Evolutionary conservation across 2,797 vertebrate genomes (phyloP), one percentile per base, ranked within the genome.

Genomic region (Carcharodon carcharias): DNA sequence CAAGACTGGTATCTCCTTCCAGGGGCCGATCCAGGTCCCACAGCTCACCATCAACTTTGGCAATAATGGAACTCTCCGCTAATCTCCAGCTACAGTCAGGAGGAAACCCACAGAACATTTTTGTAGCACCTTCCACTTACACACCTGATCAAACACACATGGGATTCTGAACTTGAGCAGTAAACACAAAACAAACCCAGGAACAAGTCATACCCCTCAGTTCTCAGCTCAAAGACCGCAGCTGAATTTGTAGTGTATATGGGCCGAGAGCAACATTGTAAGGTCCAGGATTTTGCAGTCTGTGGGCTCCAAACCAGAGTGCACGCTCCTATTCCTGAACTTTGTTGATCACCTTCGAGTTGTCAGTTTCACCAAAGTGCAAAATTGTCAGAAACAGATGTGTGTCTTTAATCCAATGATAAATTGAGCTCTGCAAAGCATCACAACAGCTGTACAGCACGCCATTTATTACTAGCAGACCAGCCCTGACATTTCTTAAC

Each of bases 21-120:
- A 99, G 97, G 0, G 98, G 98, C 28, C 99, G 98, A 97, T 99
- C 99, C 97, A 99, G 97, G 96, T 99, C 99, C 99, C 99, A 99
- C 2, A 99, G 89, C 0, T 98, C 98, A 7, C 98, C 98, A 0
- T 98, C 98, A 96, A 99, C 99, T 95, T 98, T 98, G 35, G 98
- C 98, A 96, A 99, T 97, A 91, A 99, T 98, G 1, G 98, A 97
- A 96, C 98, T 98, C 96, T 99, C 98, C 4, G 99, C 99, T 96
- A 99, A 97, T 12, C 97, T 98, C 96, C 97, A 98, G 96, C 99
- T 99, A 26, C 35, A 67, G 23, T 50, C 71, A 96, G 0, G 96
- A 97, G 61, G 8, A 28, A 96, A 87, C 93, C 28, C 96, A 96
- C 96, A 96, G 40, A 96, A 54, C 54, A 77, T n/a, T n/a, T 14